Percentiles rank a stretch among this genome's conserved stretches.
Evolutionary conservation across 1,140 invertebrate genomes (phyloP).

Genomic region (Heliconius hewitsoni): DNA sequence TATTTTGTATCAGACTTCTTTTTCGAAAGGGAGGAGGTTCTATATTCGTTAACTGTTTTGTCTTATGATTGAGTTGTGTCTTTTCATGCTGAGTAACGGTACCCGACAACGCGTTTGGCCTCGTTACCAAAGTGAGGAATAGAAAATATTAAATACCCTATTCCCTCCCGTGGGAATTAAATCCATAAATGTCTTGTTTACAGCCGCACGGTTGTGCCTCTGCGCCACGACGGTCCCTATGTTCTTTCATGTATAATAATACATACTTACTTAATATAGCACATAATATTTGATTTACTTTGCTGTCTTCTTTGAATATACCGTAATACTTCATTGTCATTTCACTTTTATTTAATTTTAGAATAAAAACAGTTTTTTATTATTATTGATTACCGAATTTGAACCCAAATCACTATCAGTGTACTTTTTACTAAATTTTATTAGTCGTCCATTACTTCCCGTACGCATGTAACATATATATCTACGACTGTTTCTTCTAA

Average conservation of each 20-base stretch:
- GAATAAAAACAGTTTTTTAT: not conserved
- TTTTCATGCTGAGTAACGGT: too few species aligned
- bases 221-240: not conserved
- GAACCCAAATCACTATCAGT: not conserved
- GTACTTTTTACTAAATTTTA: not conserved
- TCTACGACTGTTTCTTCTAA: not conserved
- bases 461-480: not conserved
- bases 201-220: too few species aligned
- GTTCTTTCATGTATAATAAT: not conserved
- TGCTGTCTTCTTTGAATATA: constrained; percentile 42
- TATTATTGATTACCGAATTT: not conserved
- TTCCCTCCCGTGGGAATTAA: not conserved
- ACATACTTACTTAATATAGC: constrained; percentile 57
- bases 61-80: too few species aligned
- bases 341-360: not conserved
- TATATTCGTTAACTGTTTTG: too few species aligned
- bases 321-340: not conserved
- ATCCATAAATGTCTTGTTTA: not conserved
- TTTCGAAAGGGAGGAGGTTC: too few species aligned
- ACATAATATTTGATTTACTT: constrained; percentile 61
- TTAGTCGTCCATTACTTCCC: not conserved
- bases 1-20: too few species aligned
- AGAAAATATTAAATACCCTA: too few species aligned
- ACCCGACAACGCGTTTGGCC: too few species aligned
- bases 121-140: too few species aligned